Evolutionary conservation across 2,888 invertebrate genomes (phyloP).

Genomic region (Incurvaria masculella): DNA sequence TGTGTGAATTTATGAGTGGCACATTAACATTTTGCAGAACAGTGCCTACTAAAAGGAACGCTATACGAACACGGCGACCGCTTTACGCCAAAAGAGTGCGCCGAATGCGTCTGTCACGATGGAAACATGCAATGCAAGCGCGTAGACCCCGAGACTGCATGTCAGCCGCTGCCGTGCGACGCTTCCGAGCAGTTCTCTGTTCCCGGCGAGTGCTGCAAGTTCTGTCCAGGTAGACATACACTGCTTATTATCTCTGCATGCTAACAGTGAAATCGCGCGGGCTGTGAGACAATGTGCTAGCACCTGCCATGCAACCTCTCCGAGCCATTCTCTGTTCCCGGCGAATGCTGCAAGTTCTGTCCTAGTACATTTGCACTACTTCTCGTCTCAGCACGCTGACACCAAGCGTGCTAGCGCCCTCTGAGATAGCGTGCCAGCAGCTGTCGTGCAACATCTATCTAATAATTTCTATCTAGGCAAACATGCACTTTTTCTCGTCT

Average conservation of each 20-base stretch:
- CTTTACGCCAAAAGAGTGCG: constrained; percentile 70
- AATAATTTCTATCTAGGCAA: too few relatives aligned
- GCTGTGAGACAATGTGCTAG: constrained; percentile 73
- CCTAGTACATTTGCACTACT: too few relatives aligned
- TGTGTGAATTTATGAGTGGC: too few relatives aligned
- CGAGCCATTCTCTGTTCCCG: constrained; percentile 77
- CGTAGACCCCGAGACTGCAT: constrained; percentile 68
- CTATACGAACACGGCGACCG: constrained; percentile 79
- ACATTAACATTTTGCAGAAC: too few relatives aligned
- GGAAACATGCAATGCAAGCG: constrained; percentile 76
- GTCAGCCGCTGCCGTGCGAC: constrained; percentile 77
- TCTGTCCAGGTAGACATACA: constrained; percentile 85
- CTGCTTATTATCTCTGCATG: too few relatives aligned
- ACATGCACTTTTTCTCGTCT: too few relatives aligned
- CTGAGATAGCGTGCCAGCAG: constrained; percentile 70
- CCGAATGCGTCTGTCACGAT: constrained; percentile 79
- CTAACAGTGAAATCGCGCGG: constrained; percentile 69
- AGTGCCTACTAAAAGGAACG: constrained; percentile 65
- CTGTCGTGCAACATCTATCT: constrained; percentile 73
- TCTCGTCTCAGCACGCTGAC: too few relatives aligned
- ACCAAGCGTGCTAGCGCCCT: constrained; percentile 70
- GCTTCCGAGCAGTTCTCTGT: constrained; percentile 74
- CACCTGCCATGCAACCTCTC: constrained; percentile 71
- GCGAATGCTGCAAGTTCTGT: constrained; percentile 89
- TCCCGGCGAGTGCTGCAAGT: constrained; percentile 85